Percentiles rank a stretch among this genome's conserved stretches.
These are phyloP conservation scores for Zoanthus sociatus DNA, from an alignment of 92 coral and sea anemone genomes.

Conservation along the genomic window DNA sequence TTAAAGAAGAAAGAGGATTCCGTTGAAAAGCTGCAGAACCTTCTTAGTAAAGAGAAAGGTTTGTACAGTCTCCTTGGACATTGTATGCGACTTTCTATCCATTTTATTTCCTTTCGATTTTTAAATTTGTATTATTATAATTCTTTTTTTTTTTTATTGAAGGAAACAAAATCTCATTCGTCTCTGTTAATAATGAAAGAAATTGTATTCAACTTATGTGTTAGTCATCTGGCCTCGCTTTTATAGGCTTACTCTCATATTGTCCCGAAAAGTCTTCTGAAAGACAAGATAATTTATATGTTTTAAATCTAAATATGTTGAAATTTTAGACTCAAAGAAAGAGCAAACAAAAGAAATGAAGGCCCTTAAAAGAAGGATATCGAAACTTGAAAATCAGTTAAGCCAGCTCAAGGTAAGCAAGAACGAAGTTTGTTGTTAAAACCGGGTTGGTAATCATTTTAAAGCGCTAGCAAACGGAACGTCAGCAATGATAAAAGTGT, in stretches of 20 bases:
- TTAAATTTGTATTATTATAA: too few relatives aligned
- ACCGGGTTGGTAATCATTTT: background rate
- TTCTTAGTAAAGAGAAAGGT: conserved; percentile 55
- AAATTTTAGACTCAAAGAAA: conserved; percentile 51
- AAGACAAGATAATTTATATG: background rate
- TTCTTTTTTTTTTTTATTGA: too few relatives aligned
- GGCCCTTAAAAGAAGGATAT: conserved; percentile 42
- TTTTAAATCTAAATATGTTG: background rate
- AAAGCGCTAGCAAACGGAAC: too few relatives aligned
- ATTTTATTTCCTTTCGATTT: too few relatives aligned
- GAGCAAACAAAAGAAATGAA: conserved; percentile 56
- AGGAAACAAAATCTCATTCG: background rate
- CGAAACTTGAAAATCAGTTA: conserved; percentile 60
- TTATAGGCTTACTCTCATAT: too few relatives aligned
- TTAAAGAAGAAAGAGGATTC: conserved; percentile 58
- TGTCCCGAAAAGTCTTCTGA: too few relatives aligned
- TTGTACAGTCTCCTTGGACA: background rate
- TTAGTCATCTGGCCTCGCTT: background rate
- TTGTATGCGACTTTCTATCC: background rate
- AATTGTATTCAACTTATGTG: background rate
- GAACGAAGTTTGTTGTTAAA: background rate
- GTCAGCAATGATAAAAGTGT: too few relatives aligned
- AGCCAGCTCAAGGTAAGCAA: conserved; percentile 45
- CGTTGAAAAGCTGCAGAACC: conserved; percentile 68
- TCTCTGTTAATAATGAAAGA: background rate